Base-by-base conservation (phyloP, 1,140 invertebrate genomes). In the Chironomus tepperi region DNA sequence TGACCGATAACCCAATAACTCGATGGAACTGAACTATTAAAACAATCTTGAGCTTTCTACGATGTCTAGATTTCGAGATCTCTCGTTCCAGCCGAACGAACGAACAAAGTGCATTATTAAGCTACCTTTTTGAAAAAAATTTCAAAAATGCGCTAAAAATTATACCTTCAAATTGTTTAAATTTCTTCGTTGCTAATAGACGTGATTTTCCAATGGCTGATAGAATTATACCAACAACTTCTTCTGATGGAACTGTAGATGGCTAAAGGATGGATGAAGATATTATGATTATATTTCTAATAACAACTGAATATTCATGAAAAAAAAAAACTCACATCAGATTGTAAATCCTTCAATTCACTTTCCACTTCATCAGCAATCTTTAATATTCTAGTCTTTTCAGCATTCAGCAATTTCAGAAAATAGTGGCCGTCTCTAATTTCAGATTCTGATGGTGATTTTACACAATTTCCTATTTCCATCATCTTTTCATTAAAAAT, bases 191-290 rank as follows among this genome's bases (percentile, higher is more conserved):
- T 10, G 94, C 89, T 73, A 98, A 83, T 73, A 98, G 85, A 75
- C 93, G 87, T 7, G 95, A 95, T 84, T 98, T 97, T 16, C 96
- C 96, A 21, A 93, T 89, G 15, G 95, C 93, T 9, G 95, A 91
- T 73, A 94, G 85, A 57, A 98, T 84, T 79, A 93, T 88, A 0
- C 96, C 96, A 76, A 89, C 85, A 1, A 89, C 88, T 79, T 96
- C 93, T 79, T 95, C 93, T 8, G 88, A 87, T 7, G 92, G 81
- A 19, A 78, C 73, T 8, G 43, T 73, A 7, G 16, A 43, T 18
- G 34, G 73, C 42, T 73, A 12, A 42, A 73, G 19, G 15, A 16
- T n/a, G n/a, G n/a, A n/a, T n/a, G n/a, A n/a, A n/a, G n/a, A n/a
- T n/a, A n/a, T n/a, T n/a, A n/a, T n/a, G n/a, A n/a, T n/a, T n/a